phyloP scores from a whole-genome alignment of 2,797 vertebrate species.

The Acanthurus lineatus region DNA sequence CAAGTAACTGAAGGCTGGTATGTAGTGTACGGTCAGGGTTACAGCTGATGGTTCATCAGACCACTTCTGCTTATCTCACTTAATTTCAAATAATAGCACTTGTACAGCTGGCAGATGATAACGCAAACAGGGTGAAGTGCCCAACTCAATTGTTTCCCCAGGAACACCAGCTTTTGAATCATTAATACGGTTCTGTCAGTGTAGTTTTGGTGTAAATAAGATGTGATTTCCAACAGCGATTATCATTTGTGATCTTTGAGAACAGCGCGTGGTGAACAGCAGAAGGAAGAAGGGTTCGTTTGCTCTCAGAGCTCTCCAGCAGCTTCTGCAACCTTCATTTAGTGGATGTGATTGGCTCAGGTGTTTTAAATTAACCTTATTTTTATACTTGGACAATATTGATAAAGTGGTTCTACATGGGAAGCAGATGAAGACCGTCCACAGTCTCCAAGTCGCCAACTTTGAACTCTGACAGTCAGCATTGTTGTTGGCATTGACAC shows the following conservation, averaged over 20 bases:
- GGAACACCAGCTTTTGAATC: background rate
- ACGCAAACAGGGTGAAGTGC: background rate
- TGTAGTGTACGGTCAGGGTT: constrained; percentile 4
- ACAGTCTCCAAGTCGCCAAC: background rate
- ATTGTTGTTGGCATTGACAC: background rate
- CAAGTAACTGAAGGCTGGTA: background rate
- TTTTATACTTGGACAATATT: background rate
- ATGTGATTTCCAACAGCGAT: background rate
- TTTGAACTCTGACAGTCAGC: background rate
- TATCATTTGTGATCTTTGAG: background rate
- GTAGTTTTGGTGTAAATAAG: background rate
- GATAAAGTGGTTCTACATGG: background rate
- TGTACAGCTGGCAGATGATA: background rate
- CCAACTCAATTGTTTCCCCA: background rate
- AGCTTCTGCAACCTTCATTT: background rate
- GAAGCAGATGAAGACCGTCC: background rate
- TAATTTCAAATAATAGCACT: background rate
- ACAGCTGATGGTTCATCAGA: background rate
- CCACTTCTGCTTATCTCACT: constrained; percentile 1
- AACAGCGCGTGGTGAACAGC: background rate
- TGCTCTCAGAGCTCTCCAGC: background rate
- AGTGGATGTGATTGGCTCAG: background rate
- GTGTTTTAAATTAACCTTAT: constrained; percentile 4
- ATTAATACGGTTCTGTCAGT: background rate
- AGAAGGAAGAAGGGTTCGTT: background rate